Percentiles rank a stretch among this genome's conserved stretches.
Conservation (phyloP, 2,888 invertebrate species). For the Stenodera caucasica region DNA sequence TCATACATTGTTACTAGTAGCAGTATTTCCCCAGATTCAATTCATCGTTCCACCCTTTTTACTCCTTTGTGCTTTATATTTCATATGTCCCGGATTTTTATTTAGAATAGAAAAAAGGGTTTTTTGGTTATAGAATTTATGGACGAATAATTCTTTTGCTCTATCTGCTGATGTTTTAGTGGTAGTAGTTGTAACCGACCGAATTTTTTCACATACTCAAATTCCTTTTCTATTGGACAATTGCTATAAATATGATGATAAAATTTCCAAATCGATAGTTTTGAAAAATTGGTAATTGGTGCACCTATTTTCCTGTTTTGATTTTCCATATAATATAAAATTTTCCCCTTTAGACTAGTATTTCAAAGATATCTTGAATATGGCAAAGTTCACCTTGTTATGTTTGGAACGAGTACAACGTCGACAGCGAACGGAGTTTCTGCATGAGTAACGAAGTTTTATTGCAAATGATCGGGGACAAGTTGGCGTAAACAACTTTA, state of each 20-base stretch:
- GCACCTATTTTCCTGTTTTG: no score
- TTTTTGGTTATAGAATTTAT: conserved; percentile 29
- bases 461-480: conserved; percentile 42
- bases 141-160: conserved; percentile 30
- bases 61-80: conserved; percentile 14
- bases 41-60: conserved; percentile 15
- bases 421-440: conserved; percentile 32
- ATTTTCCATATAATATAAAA: neutral
- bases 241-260: no score
- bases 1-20: neutral
- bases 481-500: conserved; percentile 37
- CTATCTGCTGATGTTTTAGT: neutral
- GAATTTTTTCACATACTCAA: neutral
- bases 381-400: conserved; percentile 42
- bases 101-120: conserved; percentile 25
- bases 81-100: conserved; percentile 26
- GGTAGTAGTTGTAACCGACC: neutral
- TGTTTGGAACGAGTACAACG: conserved; percentile 31
- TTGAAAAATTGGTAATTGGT: neutral
- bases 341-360: neutral
- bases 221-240: no score
- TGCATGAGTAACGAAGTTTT: conserved; percentile 42
- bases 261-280: neutral
- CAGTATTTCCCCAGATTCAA: neutral
- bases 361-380: conserved; percentile 28